phyloP scores from a whole-genome alignment of 2,797 vertebrate species.

The Octomys mimax region DNA sequence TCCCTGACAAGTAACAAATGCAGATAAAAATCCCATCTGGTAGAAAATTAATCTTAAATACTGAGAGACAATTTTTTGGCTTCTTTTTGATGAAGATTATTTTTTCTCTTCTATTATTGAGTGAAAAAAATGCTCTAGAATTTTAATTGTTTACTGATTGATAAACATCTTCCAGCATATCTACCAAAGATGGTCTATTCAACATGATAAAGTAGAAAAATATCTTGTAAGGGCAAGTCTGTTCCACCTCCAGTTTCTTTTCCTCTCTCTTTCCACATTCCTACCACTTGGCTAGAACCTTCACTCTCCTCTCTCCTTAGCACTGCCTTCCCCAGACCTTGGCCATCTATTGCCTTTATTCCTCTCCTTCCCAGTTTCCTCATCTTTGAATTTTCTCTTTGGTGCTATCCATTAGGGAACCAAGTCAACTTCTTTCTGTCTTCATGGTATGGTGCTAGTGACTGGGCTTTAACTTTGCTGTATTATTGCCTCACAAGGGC shows the following conservation, averaged over 20 bases:
- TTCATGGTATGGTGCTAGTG: neutral
- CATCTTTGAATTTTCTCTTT: neutral
- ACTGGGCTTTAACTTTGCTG: neutral
- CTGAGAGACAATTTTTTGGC: neutral
- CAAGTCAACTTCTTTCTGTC: neutral
- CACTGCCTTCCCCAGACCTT: neutral
- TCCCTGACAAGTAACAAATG: neutral
- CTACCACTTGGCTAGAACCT: neutral
- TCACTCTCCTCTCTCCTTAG: neutral
- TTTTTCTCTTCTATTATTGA: neutral
- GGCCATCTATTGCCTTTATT: neutral
- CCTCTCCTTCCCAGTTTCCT: neutral
- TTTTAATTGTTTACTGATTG: slow-evolving; percentile 3
- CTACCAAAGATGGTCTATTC: neutral
- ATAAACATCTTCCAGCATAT: neutral
- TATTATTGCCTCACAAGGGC: neutral
- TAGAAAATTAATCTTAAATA: slow-evolving; percentile 12
- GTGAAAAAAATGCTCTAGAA: slow-evolving; percentile 26
- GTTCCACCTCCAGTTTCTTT: neutral
- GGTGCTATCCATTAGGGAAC: neutral
- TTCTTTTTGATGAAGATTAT: neutral
- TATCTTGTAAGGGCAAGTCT: neutral
- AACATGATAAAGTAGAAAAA: neutral
- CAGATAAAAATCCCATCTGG: neutral
- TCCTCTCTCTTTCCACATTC: neutral